Conservation (phyloP, 2,888 invertebrate genomes). For the Eupelmus urozonus region DNA sequence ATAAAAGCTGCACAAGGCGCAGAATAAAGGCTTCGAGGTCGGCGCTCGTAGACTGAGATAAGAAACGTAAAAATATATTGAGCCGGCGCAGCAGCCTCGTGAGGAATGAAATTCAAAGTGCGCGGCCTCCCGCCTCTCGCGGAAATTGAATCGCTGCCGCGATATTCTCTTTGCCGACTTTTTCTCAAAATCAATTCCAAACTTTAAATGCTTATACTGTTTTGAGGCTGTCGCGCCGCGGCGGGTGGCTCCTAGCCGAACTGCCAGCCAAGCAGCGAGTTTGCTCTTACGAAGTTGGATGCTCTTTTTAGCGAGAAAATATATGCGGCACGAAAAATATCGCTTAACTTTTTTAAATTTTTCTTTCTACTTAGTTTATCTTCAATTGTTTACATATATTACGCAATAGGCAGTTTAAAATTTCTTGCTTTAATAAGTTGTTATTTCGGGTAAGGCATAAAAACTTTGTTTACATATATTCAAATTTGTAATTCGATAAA, state of each 20-base stretch:
- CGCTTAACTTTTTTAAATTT: constrained; percentile 1
- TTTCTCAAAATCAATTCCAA: constrained; percentile 40
- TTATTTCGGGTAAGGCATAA: background rate
- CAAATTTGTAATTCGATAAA: no score
- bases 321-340: background rate
- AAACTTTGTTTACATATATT: background rate
- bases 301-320: constrained; percentile 11
- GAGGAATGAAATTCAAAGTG: constrained; percentile 38
- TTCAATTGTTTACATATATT: no score
- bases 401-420: no score
- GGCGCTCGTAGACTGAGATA: constrained; percentile 38
- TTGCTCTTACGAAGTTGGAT: constrained; percentile 16
- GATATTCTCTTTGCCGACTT: constrained; percentile 27
- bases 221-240: constrained; percentile 13
- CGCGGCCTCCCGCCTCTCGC: background rate
- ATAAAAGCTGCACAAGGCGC: background rate
- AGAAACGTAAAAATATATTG: constrained; percentile 28
- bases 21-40: background rate
- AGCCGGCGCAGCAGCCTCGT: no score
- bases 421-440: no score
- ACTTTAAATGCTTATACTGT: constrained; percentile 40
- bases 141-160: constrained; percentile 47
- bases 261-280: no score
- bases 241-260: no score
- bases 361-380: no score